Percentiles rank a stretch among this genome's conserved stretches.
These are phyloP conservation scores for Myrmecophaga tridactyla DNA, from an alignment of 2,113 vertebrate genomes.

Conservation along the genomic window DNA sequence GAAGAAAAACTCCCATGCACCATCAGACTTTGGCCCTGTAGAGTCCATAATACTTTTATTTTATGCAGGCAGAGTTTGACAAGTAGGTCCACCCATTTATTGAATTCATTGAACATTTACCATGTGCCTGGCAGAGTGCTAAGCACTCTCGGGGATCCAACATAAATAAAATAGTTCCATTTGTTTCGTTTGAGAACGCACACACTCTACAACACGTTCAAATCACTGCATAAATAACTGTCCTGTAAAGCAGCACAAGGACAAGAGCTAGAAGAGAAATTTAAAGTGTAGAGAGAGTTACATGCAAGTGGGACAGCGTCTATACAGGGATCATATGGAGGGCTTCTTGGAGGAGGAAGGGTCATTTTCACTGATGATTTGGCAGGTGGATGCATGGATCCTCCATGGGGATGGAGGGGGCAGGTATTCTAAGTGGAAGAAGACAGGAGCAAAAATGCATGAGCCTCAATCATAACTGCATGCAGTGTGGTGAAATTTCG, in stretches of 20 bases:
- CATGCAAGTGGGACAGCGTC: not conserved
- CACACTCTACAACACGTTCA: too few relatives aligned
- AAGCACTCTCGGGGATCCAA: not conserved
- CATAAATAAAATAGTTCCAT: not conserved
- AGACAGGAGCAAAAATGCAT: not conserved
- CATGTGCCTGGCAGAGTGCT: not conserved
- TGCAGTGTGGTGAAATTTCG: not conserved
- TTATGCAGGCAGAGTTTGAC: not conserved
- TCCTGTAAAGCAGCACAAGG: accelerated
- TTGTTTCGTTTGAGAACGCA: not conserved
- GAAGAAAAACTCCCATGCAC: not conserved
- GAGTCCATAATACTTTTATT: not conserved
- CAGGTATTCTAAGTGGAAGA: not conserved
- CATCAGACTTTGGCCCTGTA: not conserved
- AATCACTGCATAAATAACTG: not conserved
- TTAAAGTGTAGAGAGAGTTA: not conserved
- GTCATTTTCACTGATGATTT: not conserved
- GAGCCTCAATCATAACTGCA: accelerated
- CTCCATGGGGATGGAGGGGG: not conserved
- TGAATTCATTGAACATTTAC: not conserved
- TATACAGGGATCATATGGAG: accelerated
- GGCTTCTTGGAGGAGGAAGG: not conserved
- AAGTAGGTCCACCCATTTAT: not conserved
- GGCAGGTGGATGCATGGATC: not conserved
- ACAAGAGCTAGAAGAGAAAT: not conserved